Conservation (phyloP, 35 echinoderm and acorn worm genomes). For the Ophiothrix spiculata region DNA sequence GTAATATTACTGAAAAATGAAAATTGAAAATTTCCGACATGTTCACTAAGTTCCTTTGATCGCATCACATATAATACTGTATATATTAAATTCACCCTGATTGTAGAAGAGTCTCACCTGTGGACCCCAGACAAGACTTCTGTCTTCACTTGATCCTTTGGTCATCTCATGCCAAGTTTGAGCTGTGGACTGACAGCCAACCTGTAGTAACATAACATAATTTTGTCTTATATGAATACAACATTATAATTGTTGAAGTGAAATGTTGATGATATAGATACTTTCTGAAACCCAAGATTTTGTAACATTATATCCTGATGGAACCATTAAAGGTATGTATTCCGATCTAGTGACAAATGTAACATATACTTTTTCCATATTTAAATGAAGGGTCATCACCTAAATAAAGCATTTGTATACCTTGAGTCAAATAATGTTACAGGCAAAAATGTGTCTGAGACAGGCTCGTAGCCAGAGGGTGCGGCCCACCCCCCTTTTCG, state of each 20-base stretch:
- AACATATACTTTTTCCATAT: too few species aligned
- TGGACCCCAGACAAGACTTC: constrained; percentile 37
- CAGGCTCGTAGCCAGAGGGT: neutral
- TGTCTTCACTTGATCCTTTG: neutral
- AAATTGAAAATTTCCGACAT: too few species aligned
- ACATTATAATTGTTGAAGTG: too few species aligned
- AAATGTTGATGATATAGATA: neutral
- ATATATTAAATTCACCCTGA: neutral
- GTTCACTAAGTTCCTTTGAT: neutral
- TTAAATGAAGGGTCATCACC: too few species aligned
- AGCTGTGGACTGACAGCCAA: constrained; percentile 43
- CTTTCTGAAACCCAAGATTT: neutral
- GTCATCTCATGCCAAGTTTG: constrained; percentile 56
- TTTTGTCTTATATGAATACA: too few species aligned
- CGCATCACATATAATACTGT: neutral
- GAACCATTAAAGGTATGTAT: too few species aligned
- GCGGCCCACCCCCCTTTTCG: too few species aligned
- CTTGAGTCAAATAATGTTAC: too few species aligned
- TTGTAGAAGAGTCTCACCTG: constrained; percentile 6
- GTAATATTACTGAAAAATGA: too few species aligned
- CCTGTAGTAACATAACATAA: constrained; percentile 23
- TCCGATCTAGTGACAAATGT: too few species aligned
- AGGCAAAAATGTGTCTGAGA: too few species aligned
- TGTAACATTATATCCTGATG: neutral
- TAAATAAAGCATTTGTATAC: too few species aligned